These are phyloP conservation scores for Rhinogobio ventralis DNA, from an alignment of 2,797 vertebrate species.

Conservation along the genomic window DNA sequence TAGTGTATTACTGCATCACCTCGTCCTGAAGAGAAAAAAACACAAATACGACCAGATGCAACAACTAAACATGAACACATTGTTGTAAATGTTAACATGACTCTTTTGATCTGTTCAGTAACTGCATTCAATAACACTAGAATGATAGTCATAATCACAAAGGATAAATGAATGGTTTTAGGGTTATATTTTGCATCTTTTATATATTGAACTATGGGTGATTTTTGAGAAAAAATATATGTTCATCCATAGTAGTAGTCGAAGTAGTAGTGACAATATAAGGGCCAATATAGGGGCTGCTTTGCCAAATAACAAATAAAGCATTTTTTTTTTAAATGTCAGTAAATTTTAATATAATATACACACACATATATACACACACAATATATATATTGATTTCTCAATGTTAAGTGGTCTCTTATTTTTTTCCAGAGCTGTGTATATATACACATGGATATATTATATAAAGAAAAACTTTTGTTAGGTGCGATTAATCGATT, in stretches of 20 bases:
- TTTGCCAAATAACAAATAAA: neutral
- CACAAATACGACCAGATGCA: slow-evolving; percentile 43
- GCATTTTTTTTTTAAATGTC: neutral
- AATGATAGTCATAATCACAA: neutral
- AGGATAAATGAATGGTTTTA: neutral
- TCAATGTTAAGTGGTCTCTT: no score
- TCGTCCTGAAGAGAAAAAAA: slow-evolving; percentile 67
- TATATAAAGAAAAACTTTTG: no score
- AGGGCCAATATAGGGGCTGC: neutral
- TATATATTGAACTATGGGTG: neutral
- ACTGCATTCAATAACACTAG: neutral
- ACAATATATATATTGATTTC: no score
- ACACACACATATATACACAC: no score
- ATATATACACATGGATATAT: no score
- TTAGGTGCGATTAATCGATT: no score
- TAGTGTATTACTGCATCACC: slow-evolving; percentile 67
- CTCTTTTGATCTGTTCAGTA: neutral
- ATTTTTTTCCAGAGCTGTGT: no score
- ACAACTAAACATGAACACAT: slow-evolving; percentile 38
- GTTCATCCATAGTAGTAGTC: neutral
- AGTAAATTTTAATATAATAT: no score
- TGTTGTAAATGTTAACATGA: slow-evolving; percentile 47
- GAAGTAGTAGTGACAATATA: neutral
- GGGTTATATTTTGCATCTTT: neutral
- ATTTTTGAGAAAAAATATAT: neutral